A percentile compares a stretch with the other conserved stretches of the same genome.
These are phyloP conservation scores for Aspiorhynchus laticeps DNA, from an alignment of 2,113 vertebrate genomes.

Conservation along the genomic window DNA sequence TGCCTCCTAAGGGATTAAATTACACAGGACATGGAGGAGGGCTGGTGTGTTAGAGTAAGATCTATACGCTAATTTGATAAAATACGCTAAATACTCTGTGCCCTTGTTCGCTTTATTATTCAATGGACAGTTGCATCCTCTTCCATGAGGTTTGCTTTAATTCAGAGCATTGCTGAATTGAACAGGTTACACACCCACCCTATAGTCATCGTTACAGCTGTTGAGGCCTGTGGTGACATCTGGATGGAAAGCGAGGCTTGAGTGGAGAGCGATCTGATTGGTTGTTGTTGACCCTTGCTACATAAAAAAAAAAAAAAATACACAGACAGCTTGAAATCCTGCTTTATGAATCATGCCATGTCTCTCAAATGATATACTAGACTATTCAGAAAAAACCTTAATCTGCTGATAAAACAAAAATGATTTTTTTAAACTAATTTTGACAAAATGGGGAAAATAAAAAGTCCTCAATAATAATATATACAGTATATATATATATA, in stretches of 20 bases:
- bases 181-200: conserved; percentile 3
- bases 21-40: background rate
- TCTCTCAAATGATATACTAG: background rate
- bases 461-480: too few species aligned
- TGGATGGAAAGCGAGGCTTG: conserved; percentile 12
- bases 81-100: background rate
- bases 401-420: background rate
- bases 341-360: background rate
- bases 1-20: background rate
- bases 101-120: background rate
- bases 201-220: conserved; percentile 12
- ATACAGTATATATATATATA: too few species aligned
- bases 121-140: background rate
- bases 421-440: background rate
- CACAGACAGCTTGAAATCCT: conserved; percentile 5
- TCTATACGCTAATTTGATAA: background rate
- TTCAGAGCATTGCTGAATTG: background rate
- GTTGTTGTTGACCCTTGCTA: background rate
- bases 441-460: too few species aligned
- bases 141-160: background rate
- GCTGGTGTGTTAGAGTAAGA: background rate
- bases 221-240: conserved; percentile 21
- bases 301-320: background rate
- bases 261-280: background rate
- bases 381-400: background rate